Evolutionary conservation across 1,140 invertebrate genomes (phyloP), one percentile per base, ranked within the genome.

Genomic region (Habropoda laboriosa): DNA sequence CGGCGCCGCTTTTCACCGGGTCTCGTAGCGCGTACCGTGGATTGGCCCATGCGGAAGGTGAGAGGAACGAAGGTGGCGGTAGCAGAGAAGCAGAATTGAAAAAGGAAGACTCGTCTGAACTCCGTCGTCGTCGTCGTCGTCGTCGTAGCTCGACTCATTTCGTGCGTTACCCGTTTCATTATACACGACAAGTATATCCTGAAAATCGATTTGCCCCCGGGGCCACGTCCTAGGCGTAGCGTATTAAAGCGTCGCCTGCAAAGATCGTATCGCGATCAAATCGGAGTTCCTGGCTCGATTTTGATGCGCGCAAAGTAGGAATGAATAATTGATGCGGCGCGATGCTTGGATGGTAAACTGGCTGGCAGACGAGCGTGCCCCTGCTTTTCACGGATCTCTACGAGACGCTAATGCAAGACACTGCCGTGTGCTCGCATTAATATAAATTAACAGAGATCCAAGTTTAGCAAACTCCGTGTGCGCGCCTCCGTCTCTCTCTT

Each of bases 361-460:
- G 61, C 61, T 79, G 42, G 45, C 42, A 79, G 70, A 55, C 49
- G 40, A 38, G 45, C 47, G 18, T 16, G 2, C 13, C 21, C 10
- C 24, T 21, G 40, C 71, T 40, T 57, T 79, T 74, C 47, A 30
- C 58, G 32, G 71, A 57, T 64, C 71, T 66, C 60, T 35, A n/a
- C 27, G 60, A 57, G 53, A 66, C 78, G 61, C 78, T 74, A 74
- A 64, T 74, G 71, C 60, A 49, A 86, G 86, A 79, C 80, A 86
- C 76, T 82, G 80, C 71, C 64, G 67, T 66, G 72, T 63, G 73
- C 77, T 76, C 60, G 64, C 83, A 87, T 88, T 88, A 87, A 89
- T 89, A 89, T 88, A 89, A 89, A 89, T 89, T 88, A 89, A 88
- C 85, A 73, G 79, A 40, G 79, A 75, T 66, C 73, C 72, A 78